phyloP scores from a whole-genome alignment of 2,797 vertebrate species.

The Centroberyx gerrardi region DNA sequence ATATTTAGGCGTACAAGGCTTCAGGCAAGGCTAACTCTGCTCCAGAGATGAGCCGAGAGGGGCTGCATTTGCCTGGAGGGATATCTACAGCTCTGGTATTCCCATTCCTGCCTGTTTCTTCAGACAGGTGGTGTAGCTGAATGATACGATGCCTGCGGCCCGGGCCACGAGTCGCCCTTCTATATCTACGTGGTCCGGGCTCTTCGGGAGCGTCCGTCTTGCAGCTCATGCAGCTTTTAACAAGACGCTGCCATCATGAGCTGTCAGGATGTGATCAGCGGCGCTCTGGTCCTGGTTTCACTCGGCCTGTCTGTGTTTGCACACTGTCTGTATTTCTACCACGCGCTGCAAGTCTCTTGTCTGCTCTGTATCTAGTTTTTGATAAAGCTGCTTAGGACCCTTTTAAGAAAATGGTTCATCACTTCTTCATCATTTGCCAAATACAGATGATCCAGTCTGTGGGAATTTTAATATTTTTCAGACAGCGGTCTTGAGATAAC shows the following conservation, averaged over 20 bases:
- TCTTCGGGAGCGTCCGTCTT: constrained; percentile 41
- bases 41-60: constrained; percentile 50
- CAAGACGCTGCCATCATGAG: constrained; percentile 32
- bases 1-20: constrained; percentile 40
- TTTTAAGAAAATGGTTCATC: neutral
- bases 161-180: constrained; percentile 20
- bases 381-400: neutral
- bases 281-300: neutral
- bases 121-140: constrained; percentile 43
- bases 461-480: too few species aligned
- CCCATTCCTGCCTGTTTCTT: constrained; percentile 31
- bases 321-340: neutral
- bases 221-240: constrained; percentile 38
- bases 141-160: constrained; percentile 48
- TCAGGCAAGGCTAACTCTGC: constrained; percentile 44
- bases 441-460: too few species aligned
- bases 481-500: too few species aligned
- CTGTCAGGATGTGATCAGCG: constrained; percentile 39
- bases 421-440: too few species aligned
- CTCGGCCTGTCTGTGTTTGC: neutral
- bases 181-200: constrained; percentile 58
- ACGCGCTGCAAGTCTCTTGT: neutral
- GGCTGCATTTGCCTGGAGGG: constrained; percentile 42
- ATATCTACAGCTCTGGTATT: constrained; percentile 33
- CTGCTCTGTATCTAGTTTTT: neutral